A percentile compares a stretch with the other conserved stretches of the same genome.
Conservation (phyloP, 2,797 vertebrate species). For the Echiichthys vipera region DNA sequence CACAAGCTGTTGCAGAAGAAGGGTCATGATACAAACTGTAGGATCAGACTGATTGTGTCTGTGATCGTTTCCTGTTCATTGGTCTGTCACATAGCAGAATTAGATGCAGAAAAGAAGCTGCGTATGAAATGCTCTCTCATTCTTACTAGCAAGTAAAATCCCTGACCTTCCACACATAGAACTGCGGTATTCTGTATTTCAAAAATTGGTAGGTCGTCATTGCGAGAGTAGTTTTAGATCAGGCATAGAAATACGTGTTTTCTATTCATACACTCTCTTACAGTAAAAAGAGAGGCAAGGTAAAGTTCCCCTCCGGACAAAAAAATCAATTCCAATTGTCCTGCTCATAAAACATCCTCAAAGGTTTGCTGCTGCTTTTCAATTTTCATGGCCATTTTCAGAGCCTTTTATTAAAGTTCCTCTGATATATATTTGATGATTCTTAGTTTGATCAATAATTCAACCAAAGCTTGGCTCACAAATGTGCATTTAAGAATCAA, state of each 20-base stretch:
- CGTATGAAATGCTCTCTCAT: not conserved
- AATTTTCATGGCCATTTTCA: constrained; percentile 9
- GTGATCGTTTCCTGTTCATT: not conserved
- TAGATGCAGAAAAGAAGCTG: not conserved
- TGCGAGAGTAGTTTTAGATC: not conserved
- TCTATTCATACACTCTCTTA: not conserved
- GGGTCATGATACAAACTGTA: not conserved
- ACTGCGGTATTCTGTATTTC: not conserved
- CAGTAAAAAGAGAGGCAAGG: not conserved
- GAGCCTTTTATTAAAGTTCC: constrained; percentile 23
- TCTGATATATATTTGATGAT: constrained; percentile 9
- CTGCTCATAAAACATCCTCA: constrained; percentile 36
- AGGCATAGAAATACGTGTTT: not conserved
- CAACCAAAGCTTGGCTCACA: not conserved
- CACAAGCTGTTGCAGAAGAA: not conserved
- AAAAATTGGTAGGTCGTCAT: not conserved
- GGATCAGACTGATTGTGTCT: not conserved
- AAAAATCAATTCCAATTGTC: constrained; percentile 42
- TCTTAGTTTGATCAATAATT: constrained; percentile 8
- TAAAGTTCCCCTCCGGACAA: constrained; percentile 13
- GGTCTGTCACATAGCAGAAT: not conserved
- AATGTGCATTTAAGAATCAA: not conserved
- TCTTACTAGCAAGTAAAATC: not conserved
- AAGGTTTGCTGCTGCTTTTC: constrained; percentile 16
- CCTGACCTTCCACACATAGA: not conserved